These are phyloP conservation scores for Melieria picta DNA, from an alignment of 2,888 invertebrate species.

Conservation along the genomic window DNA sequence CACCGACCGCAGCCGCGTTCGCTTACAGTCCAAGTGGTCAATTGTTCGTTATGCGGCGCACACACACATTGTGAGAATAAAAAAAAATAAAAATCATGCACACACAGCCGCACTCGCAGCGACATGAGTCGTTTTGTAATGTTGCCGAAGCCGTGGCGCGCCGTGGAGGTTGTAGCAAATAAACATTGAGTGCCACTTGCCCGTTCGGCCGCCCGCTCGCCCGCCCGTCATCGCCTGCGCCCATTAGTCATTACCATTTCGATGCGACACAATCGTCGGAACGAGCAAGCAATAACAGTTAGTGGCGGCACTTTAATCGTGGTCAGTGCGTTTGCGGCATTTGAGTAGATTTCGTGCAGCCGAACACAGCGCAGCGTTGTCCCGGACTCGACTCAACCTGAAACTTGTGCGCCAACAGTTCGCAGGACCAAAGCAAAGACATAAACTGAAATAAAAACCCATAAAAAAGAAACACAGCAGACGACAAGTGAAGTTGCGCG, in stretches of 20 bases:
- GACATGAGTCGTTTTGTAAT: too few relatives aligned
- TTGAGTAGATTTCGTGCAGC: conserved; percentile 24
- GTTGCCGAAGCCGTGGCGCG: too few relatives aligned
- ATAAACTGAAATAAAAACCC: too few relatives aligned
- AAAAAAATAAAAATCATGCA: too few relatives aligned
- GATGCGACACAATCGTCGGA: conserved; percentile 4
- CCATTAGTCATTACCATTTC: not conserved
- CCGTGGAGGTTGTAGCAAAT: not conserved
- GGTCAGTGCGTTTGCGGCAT: conserved; percentile 23
- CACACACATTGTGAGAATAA: not conserved
- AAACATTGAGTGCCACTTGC: not conserved
- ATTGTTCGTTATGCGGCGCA: conserved; percentile 15
- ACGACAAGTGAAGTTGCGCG: not conserved
- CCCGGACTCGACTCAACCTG: not conserved
- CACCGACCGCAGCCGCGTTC: not conserved
- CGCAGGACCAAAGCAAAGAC: too few relatives aligned
- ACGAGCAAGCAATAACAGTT: not conserved
- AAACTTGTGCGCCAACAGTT: too few relatives aligned
- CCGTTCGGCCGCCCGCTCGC: not conserved
- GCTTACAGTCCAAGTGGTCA: conserved; percentile 20
- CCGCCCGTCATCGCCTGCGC: too few relatives aligned
- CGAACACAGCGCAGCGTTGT: conserved; percentile 16
- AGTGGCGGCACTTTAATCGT: conserved; percentile 24
- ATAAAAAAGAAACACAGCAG: too few relatives aligned
- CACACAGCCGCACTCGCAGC: too few relatives aligned